These are phyloP conservation scores for Pocillopora grandis DNA, from an alignment of 92 coral and sea anemone species.

Conservation along the genomic window DNA sequence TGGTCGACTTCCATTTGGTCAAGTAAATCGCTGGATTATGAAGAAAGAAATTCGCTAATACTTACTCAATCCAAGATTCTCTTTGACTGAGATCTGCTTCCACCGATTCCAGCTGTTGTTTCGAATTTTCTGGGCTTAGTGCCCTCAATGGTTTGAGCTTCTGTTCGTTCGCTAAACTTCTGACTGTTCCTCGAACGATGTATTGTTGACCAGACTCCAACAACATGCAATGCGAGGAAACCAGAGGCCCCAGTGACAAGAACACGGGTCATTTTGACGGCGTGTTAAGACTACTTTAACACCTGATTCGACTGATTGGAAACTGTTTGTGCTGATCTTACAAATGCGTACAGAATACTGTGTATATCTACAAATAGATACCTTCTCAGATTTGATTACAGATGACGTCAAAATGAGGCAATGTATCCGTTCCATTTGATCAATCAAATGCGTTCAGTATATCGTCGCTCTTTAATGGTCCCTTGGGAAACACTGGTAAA, in stretches of 20 bases:
- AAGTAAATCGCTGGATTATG: not conserved
- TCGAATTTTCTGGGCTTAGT: constrained; percentile 72
- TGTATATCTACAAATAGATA: no score
- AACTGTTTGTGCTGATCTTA: no score
- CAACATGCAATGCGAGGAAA: constrained; percentile 88
- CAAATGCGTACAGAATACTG: no score
- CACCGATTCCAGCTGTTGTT: constrained; percentile 79
- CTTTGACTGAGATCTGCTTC: constrained; percentile 87
- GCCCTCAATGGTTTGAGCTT: constrained; percentile 76
- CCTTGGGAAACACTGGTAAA: no score
- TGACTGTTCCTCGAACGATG: constrained; percentile 91
- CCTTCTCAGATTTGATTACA: no score
- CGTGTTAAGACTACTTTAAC: not conserved
- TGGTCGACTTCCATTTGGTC: not conserved
- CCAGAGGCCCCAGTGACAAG: constrained; percentile 96
- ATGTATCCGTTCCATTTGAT: no score
- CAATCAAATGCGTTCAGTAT: no score
- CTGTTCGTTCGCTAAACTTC: constrained; percentile 71
- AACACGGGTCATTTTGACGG: constrained; percentile 54
- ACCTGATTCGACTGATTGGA: no score
- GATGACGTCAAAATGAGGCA: no score
- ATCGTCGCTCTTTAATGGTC: no score
- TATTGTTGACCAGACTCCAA: constrained; percentile 61
- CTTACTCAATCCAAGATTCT: constrained; percentile 84
- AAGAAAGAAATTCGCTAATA: not conserved